Evolutionary conservation across 2,888 invertebrate genomes (phyloP).

Genomic region (Malachius bipustulatus): DNA sequence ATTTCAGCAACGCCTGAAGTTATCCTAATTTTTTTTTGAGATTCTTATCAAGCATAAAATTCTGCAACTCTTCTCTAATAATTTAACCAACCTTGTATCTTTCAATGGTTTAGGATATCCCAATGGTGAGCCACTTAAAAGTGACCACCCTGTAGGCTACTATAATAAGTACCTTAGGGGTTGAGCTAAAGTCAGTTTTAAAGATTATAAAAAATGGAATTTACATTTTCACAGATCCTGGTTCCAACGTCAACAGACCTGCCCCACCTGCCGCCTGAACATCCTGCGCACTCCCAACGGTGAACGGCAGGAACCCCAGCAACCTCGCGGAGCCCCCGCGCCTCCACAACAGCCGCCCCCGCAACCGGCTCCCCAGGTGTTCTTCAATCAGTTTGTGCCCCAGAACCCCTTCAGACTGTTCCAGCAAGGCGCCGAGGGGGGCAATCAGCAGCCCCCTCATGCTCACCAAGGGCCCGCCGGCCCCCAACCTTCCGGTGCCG

Average conservation of each 20-base stretch:
- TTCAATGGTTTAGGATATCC: too few species aligned
- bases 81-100: too few species aligned
- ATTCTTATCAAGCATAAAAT: too few species aligned
- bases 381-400: slow-evolving; percentile 26
- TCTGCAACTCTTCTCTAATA: too few species aligned
- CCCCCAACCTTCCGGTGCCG: slow-evolving; percentile 9
- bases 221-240: slow-evolving; percentile 54
- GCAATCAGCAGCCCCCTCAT: background rate
- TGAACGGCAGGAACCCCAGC: slow-evolving; percentile 24
- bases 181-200: too few species aligned
- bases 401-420: slow-evolving; percentile 30
- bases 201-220: slow-evolving; percentile 2
- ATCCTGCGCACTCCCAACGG: slow-evolving; percentile 37
- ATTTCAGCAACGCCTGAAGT: too few species aligned
- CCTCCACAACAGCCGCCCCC: slow-evolving; percentile 24
- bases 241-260: slow-evolving; percentile 99
- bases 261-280: slow-evolving; percentile 95
- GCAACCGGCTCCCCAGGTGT: slow-evolving; percentile 23
- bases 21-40: too few species aligned
- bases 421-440: slow-evolving; percentile 14
- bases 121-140: too few species aligned
- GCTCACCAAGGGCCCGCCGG: slow-evolving; percentile 8
- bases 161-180: too few species aligned
- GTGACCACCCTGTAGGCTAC: too few species aligned
- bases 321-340: slow-evolving; percentile 20